Evolutionary conservation across 2,888 invertebrate genomes (phyloP).

Genomic region (Trachelus iudaicus): DNA sequence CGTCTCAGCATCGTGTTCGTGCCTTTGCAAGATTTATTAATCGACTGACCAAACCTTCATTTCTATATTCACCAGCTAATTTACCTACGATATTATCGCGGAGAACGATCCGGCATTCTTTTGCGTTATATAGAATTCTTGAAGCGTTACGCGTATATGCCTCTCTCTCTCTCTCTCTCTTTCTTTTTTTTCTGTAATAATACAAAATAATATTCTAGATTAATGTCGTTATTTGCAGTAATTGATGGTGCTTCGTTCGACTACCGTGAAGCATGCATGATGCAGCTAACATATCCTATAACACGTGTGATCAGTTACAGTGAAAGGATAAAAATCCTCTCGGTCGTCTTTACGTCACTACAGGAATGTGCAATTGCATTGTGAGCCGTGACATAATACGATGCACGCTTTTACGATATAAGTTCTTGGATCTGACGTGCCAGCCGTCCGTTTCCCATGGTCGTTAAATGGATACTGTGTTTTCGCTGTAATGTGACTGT

Average conservation of each 20-base stretch:
- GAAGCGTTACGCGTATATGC: too few species aligned
- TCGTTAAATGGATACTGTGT: too few species aligned
- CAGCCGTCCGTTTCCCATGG: too few species aligned
- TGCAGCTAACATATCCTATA: background rate
- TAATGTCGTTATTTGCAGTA: background rate
- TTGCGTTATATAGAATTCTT: background rate
- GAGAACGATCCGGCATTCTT: background rate
- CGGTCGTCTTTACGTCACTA: background rate
- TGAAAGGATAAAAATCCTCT: background rate
- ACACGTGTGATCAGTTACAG: background rate
- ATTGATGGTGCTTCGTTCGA: background rate
- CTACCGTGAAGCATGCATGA: background rate
- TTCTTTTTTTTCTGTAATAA: too few species aligned
- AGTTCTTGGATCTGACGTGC: too few species aligned
- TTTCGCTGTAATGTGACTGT: conserved; percentile 2
- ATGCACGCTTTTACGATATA: too few species aligned
- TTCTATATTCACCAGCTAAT: background rate
- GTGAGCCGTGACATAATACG: too few species aligned
- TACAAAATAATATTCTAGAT: too few species aligned
- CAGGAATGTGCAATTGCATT: background rate
- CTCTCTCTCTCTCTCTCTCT: too few species aligned
- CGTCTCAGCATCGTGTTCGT: conserved; percentile 45
- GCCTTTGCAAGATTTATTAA: conserved; percentile 37
- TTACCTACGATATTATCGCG: background rate
- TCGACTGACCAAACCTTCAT: conserved; percentile 19